These are phyloP conservation scores for Heteropelma amictum DNA, from an alignment of 2,888 invertebrate species.

Conservation along the genomic window DNA sequence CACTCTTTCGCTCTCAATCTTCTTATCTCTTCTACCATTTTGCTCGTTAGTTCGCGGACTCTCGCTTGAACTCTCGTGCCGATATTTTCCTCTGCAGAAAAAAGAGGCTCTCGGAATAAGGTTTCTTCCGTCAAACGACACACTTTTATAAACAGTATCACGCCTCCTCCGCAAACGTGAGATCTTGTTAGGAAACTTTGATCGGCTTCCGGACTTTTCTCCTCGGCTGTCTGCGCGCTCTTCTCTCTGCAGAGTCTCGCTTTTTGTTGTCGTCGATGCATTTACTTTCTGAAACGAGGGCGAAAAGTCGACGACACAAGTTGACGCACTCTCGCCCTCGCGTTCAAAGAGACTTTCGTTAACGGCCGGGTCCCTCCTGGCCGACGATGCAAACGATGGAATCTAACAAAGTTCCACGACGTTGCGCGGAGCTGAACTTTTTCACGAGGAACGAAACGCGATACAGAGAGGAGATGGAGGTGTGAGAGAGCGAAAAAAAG, in stretches of 20 bases:
- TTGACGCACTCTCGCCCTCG: slow-evolving; percentile 12
- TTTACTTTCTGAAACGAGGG: background rate
- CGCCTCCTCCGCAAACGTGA: background rate
- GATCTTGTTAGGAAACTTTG: slow-evolving; percentile 30
- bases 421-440: slow-evolving; percentile 6
- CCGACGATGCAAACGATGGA: slow-evolving; percentile 11
- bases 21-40: background rate
- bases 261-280: background rate
- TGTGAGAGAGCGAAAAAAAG: too few species aligned
- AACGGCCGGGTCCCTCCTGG: background rate
- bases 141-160: slow-evolving; percentile 12
- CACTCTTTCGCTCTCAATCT: background rate
- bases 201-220: background rate
- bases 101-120: too few species aligned
- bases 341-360: slow-evolving; percentile 27
- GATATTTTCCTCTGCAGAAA: too few species aligned
- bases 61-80: background rate
- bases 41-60: background rate
- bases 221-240: background rate
- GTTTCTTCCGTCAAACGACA: background rate
- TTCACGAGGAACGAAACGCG: too few species aligned
- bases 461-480: too few species aligned
- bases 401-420: slow-evolving; percentile 27
- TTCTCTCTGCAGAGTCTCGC: background rate
- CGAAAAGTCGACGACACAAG: slow-evolving; percentile 13